Base-by-base conservation (phyloP, 2,888 invertebrate species). In the Chydorus sphaericus region DNA sequence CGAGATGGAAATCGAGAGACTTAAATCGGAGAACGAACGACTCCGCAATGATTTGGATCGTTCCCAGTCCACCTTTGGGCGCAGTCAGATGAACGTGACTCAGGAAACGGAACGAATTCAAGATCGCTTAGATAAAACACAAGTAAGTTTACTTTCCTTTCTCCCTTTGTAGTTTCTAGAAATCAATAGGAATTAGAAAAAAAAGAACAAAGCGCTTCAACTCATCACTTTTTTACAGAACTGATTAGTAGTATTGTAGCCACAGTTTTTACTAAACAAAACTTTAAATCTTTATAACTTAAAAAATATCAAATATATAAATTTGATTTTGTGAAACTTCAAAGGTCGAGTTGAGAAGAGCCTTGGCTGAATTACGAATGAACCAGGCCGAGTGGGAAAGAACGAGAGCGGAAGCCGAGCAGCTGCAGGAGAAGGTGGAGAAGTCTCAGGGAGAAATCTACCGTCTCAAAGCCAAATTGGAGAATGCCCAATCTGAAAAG, bases 381-480 rank as follows among this genome's bases (percentile, higher is more conserved):
- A 90, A 90, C 56, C 89, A 90, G 70, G 85, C 89, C 48, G 92
- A 92, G 69, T 87, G 85, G 62, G 92, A 92, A 66, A 77, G 92
- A 66, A 83, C 87, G 48, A 79, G 85, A 59, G 77, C 82, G 31
- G 90, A 91, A 69, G 83, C 88, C 0, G 80, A 85, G 50, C 84
- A 82, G 16, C 74, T 91, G 58, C 92, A 92, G 20, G 92, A 92
- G 66, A 92, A 92, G 73, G 72, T 92, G 60, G 92, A 92, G 69
- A 90, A 91, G 73, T 88, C 89, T 56, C 92, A 92, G 71, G 92
- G 92, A 59, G 92, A 93, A 71, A 90, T 93, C 36, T 92, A 92
- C 68, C 82, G 92, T 70, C 76, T 92, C 63, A 92, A 92, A 71
- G 92, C 92, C 38, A 85, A 91, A 68, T 75, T 92, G 66, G 92